Percentiles rank a stretch among this genome's conserved stretches.
Evolutionary conservation across 2,797 vertebrate genomes (phyloP).

Genomic region (Acomys russatus): DNA sequence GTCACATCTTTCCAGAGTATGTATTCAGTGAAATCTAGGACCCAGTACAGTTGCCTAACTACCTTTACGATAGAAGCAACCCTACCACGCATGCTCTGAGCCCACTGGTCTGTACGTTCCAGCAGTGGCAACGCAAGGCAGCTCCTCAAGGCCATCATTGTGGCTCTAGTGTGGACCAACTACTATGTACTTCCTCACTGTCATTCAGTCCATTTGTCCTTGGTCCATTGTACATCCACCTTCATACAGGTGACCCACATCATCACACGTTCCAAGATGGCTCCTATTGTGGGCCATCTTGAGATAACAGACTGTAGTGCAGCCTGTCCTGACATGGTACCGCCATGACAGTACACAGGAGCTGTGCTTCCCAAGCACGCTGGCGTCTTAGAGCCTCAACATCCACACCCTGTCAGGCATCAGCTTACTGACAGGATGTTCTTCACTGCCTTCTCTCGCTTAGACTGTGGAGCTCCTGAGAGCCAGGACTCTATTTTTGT

Average conservation of each 20-base stretch:
- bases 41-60: too few relatives aligned
- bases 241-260: neutral
- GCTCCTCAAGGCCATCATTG: too few relatives aligned
- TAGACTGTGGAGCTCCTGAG: constrained; percentile 4
- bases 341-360: neutral
- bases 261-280: neutral
- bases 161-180: neutral
- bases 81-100: neutral
- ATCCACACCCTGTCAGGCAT: neutral
- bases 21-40: neutral
- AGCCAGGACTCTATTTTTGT: neutral
- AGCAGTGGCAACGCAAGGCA: neutral
- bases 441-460: neutral
- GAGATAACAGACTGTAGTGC: neutral
- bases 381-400: neutral
- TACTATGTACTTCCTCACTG: neutral
- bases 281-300: neutral
- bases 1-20: neutral
- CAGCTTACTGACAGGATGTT: neutral
- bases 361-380: neutral
- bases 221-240: neutral
- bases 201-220: neutral
- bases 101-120: neutral
- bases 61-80: neutral
- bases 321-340: neutral